Conservation (phyloP, 2,888 invertebrate species). For the Perizoma affinitatum region DNA sequence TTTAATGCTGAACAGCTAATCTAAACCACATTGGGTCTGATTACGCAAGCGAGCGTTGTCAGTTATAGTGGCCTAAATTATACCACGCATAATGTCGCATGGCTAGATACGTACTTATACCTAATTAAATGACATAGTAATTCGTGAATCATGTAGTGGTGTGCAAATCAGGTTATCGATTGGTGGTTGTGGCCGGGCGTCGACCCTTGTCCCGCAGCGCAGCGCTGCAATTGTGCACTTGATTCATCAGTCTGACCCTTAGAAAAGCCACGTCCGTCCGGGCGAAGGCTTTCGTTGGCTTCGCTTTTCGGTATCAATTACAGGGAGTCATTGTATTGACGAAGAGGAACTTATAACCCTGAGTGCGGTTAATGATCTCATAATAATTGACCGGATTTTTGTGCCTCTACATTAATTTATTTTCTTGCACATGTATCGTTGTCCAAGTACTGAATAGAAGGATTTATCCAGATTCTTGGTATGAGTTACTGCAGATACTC, state of each 20-base stretch:
- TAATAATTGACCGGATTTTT: conserved; percentile 12
- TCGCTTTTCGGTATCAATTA: conserved; percentile 30
- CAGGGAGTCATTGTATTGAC: conserved; percentile 11
- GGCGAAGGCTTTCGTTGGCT: conserved; percentile 28
- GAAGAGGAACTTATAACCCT: conserved; percentile 22
- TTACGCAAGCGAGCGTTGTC: conserved; percentile 37
- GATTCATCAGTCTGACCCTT: conserved; percentile 42
- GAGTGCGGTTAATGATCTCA: conserved; percentile 22
- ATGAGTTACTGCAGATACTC: too few species aligned
- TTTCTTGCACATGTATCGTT: too few species aligned
- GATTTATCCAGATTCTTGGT: too few species aligned
- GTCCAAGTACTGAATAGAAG: too few species aligned
- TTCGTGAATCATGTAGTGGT: conserved; percentile 63
- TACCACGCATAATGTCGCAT: conserved; percentile 26
- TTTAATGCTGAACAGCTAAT: conserved; percentile 28
- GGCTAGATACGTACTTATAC: conserved; percentile 22
- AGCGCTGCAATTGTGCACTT: conserved; percentile 35
- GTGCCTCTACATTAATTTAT: neutral
- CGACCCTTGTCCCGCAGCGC: conserved; percentile 61
- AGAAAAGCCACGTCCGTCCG: conserved; percentile 36
- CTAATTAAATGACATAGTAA: conserved; percentile 45
- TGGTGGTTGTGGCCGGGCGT: conserved; percentile 69
- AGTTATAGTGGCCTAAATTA: conserved; percentile 36
- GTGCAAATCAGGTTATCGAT: conserved; percentile 81
- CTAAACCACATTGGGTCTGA: conserved; percentile 31